Conservation (phyloP, 2,113 vertebrate genomes). For the Oncorhynchus masou region DNA sequence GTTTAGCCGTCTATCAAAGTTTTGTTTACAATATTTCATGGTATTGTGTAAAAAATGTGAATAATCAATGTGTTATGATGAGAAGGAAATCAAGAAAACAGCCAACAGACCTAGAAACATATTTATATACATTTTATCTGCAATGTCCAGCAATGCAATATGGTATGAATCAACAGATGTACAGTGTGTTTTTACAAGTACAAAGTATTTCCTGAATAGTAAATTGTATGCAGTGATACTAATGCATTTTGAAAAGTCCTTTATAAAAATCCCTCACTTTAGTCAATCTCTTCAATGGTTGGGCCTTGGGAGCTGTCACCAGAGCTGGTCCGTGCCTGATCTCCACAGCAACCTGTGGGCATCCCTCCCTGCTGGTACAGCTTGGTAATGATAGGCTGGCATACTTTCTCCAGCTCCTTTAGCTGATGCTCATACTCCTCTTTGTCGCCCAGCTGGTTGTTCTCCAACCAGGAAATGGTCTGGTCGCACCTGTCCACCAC, state of each 20-base stretch:
- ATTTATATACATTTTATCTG: background rate
- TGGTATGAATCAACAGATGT: background rate
- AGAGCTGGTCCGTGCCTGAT: constrained; percentile 18
- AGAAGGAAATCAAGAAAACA: too few species aligned
- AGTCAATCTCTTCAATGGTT: constrained; percentile 56
- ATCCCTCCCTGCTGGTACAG: constrained; percentile 45
- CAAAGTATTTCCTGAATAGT: too few species aligned
- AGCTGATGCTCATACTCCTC: constrained; percentile 54
- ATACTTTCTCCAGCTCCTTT: constrained; percentile 33
- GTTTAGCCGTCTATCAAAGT: too few species aligned
- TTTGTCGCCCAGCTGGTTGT: constrained; percentile 24
- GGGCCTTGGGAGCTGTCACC: constrained; percentile 39
- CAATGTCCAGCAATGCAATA: background rate
- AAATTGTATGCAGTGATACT: too few species aligned
- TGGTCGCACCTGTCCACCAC: constrained; percentile 46
- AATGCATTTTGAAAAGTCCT: too few species aligned
- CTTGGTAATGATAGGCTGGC: constrained; percentile 41
- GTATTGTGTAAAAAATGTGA: too few species aligned
- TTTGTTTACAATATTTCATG: too few species aligned
- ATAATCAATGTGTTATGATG: too few species aligned
- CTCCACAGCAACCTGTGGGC: constrained; percentile 26
- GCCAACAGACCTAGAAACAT: too few species aligned
- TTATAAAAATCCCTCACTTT: background rate
- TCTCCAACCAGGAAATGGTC: constrained; percentile 50
- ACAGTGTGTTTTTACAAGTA: too few species aligned